Conservation (phyloP, 2,797 vertebrate species). For the Prionace glauca region DNA sequence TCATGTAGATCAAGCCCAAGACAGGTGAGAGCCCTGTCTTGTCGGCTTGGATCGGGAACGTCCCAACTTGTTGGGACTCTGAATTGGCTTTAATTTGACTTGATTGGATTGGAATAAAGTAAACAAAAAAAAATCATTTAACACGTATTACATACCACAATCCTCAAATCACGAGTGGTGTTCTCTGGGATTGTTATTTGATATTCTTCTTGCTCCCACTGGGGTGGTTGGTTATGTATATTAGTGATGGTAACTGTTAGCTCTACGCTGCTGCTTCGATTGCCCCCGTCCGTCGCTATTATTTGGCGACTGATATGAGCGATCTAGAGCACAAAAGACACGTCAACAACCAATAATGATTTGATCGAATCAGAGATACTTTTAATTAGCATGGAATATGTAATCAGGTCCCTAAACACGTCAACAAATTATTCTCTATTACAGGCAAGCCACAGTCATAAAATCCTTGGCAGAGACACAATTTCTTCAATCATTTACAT, state of each 20-base stretch:
- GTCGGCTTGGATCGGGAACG: no score
- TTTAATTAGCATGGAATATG: background rate
- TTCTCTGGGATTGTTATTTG: slow-evolving; percentile 76
- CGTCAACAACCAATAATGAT: background rate
- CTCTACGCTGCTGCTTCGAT: slow-evolving; percentile 73
- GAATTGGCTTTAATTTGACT: no score
- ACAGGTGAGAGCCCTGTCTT: no score
- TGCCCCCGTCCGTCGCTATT: slow-evolving; percentile 74
- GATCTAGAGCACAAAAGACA: slow-evolving; percentile 51
- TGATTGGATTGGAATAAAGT: no score
- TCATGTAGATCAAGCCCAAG: no score
- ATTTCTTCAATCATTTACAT: background rate
- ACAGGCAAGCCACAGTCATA: background rate
- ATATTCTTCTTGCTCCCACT: slow-evolving; percentile 70
- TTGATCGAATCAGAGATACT: background rate
- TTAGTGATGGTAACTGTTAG: slow-evolving; percentile 72
- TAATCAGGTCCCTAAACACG: background rate
- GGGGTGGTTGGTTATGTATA: slow-evolving; percentile 73
- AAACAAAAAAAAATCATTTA: background rate
- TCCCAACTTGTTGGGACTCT: no score
- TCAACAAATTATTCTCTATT: background rate
- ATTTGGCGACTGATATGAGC: slow-evolving; percentile 62
- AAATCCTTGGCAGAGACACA: background rate
- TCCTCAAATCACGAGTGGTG: slow-evolving; percentile 66
- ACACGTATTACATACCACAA: slow-evolving; percentile 64